Percentiles rank a stretch among this genome's conserved stretches.
Conservation (phyloP, 2,888 invertebrate species). For the Physocephala rufipes region DNA sequence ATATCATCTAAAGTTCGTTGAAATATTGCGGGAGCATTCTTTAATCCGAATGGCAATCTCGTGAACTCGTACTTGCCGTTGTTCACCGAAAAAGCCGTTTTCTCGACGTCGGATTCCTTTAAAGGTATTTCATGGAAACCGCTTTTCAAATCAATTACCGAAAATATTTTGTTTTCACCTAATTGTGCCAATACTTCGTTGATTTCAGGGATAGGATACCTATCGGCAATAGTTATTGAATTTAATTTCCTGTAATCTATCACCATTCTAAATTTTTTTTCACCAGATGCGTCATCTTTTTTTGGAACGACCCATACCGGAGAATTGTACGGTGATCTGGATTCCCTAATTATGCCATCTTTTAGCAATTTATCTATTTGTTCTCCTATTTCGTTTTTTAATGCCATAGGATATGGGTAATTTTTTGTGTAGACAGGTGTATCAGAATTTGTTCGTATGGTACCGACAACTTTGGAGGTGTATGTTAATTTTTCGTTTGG, state of each 20-base stretch:
- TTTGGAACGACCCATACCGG: slow-evolving; percentile 24
- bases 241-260: slow-evolving; percentile 12
- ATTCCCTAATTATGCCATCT: background rate
- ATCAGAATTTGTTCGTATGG: slow-evolving; percentile 32
- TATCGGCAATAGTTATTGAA: slow-evolving; percentile 17
- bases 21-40: too few relatives aligned
- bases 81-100: too few relatives aligned
- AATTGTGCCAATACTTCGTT: background rate
- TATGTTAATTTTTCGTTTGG: slow-evolving; percentile 32
- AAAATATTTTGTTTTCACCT: slow-evolving; percentile 6
- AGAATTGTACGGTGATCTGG: slow-evolving; percentile 15
- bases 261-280: slow-evolving; percentile 8
- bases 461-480: slow-evolving; percentile 29
- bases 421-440: slow-evolving; percentile 24
- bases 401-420: slow-evolving; percentile 29
- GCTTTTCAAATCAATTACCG: slow-evolving; percentile 19
- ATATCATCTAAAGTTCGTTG: slow-evolving; percentile 31
- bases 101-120: too few relatives aligned
- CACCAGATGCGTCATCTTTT: background rate
- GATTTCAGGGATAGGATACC: slow-evolving; percentile 4
- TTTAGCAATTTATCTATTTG: background rate
- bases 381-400: slow-evolving; percentile 20
- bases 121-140: too few relatives aligned
- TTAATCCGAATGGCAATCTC: too few relatives aligned
- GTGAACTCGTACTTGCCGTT: too few relatives aligned